Evolutionary conservation across 1,140 invertebrate genomes (phyloP).

Genomic region (Drosophila orena): DNA sequence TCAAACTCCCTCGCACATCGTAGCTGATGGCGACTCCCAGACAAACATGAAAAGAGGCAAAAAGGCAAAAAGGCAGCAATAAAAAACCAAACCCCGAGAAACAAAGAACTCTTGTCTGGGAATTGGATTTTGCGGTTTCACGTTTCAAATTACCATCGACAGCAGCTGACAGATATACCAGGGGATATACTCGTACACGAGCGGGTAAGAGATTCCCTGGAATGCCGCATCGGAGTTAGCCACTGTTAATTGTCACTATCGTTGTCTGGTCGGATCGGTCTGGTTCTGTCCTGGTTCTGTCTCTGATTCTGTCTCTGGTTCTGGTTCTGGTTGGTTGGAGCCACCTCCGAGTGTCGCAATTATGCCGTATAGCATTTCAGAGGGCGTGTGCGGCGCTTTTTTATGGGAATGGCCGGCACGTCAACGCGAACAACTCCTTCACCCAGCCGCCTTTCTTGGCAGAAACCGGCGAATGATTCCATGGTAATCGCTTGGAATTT

Average conservation of each 20-base stretch:
- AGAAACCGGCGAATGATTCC: conserved; percentile 36
- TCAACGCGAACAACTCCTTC: neutral
- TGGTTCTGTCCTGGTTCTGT: neutral
- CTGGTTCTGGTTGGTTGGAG: no score
- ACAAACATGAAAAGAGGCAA: neutral
- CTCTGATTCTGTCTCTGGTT: conserved; percentile 11
- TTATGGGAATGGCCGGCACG: conserved; percentile 10
- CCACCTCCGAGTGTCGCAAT: conserved; percentile 47
- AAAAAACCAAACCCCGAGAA: conserved; percentile 34
- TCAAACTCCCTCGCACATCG: conserved; percentile 10
- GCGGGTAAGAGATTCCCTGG: conserved; percentile 23
- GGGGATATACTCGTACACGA: conserved; percentile 7
- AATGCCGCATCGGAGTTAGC: conserved; percentile 59
- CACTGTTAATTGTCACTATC: conserved; percentile 80
- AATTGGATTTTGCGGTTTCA: conserved; percentile 83
- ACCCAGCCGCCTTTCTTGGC: neutral
- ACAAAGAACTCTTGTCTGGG: conserved; percentile 71
- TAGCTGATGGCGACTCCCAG: conserved; percentile 19
- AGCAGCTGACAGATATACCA: conserved; percentile 63
- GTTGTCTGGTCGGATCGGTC: conserved; percentile 44
- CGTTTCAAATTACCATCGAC: conserved; percentile 83
- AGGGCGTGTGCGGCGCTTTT: conserved; percentile 46
- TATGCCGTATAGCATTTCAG: conserved; percentile 66
- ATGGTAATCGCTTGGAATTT: conserved; percentile 59
- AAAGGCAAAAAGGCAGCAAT: conserved; percentile 29